Base-by-base conservation (phyloP, 1,140 invertebrate genomes). In the Pissodes strobi region DNA sequence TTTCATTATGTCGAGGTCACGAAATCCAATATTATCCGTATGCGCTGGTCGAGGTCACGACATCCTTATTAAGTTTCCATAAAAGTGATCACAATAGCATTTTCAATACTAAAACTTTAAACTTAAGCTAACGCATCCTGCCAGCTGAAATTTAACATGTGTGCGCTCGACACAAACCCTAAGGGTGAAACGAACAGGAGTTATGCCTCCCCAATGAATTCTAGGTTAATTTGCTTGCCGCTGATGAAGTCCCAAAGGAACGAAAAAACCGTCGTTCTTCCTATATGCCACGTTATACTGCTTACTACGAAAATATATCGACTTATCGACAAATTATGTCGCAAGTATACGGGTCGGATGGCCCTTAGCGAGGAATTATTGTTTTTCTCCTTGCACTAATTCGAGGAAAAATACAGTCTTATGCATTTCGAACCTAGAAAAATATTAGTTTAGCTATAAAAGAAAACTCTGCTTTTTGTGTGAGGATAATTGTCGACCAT, bases 221-320 rank as follows among this genome's bases (percentile, higher is more conserved):
- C 63, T 43, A 66, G 71, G 72, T 73, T 73, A 73, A 73, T 73
- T 73, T 73, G 72, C 68, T 73, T 72, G 56, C 68, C 66, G 64
- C 67, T 72, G 71, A 73, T 72, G 70, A 72, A 67, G 72, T 72
- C 72, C 69, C 72, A 55, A 58, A 43, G 70, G 72, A 70, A 22
- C 39, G 22, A 41, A 49, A 60, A 60, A 60, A 60, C 23, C 58
- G 25, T 49, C 58, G 19, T 57, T 49, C 55, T 60, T 51, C 63
- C 37, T 51, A 48, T 57, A 27, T 57, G 53, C 62, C 52, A 64
- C 51, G 38, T 64, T 48, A 64, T 51, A 64, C 38, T n/a, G 45
- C 51, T 57, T 57, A 57, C 43, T 46, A 21, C 62, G 22, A 51
- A 45, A 38, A 56, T 46, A 64, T 48, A 64, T 57, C 25, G 43